These are phyloP conservation scores for Pogonomyrmex barbatus DNA, from an alignment of 1,140 invertebrate species.

Conservation along the genomic window DNA sequence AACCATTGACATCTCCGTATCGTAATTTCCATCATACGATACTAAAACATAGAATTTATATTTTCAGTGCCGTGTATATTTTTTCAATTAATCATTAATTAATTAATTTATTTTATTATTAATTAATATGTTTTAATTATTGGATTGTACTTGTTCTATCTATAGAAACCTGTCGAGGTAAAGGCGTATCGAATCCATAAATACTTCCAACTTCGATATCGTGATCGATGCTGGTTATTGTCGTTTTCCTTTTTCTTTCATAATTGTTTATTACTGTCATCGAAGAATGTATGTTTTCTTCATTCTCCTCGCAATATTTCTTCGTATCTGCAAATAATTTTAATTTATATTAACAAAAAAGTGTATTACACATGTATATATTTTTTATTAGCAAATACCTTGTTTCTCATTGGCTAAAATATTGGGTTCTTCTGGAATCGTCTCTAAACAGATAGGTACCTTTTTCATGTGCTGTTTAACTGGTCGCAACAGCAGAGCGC, in stretches of 20 bases:
- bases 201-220: constrained; percentile 80
- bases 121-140: constrained; percentile 6
- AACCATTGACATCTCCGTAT: constrained; percentile 1
- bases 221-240: constrained; percentile 75
- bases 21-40: constrained; percentile 7
- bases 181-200: constrained; percentile 77
- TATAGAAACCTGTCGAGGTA: constrained; percentile 56
- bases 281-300: background rate
- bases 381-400: constrained; percentile 38
- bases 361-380: background rate
- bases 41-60: constrained; percentile 15
- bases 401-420: background rate
- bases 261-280: background rate
- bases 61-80: background rate
- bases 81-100: constrained; percentile 2
- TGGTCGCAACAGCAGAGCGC: constrained; percentile 87
- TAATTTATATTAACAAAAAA: background rate
- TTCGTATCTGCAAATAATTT: constrained; percentile 17
- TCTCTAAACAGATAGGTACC: constrained; percentile 1
- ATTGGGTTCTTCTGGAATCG: background rate
- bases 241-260: constrained; percentile 63
- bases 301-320: background rate
- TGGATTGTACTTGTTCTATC: background rate
- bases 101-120: background rate
- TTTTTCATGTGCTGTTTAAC: constrained; percentile 87